Percentiles rank a stretch among this genome's conserved stretches.
phyloP scores from a whole-genome alignment of 2,888 invertebrate genomes.

The Erebia palarica region DNA sequence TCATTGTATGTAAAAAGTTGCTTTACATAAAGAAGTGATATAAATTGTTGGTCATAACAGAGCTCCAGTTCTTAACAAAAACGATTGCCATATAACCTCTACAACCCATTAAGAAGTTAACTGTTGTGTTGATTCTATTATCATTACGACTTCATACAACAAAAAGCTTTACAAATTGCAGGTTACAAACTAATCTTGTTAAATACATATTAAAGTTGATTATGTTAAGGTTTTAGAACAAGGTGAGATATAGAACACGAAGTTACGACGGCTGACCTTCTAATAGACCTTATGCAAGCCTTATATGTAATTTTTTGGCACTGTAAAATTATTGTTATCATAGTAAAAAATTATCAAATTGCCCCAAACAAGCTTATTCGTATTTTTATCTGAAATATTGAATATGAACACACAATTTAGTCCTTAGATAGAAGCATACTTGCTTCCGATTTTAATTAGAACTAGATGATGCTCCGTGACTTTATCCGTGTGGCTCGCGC shows the following conservation, averaged over 20 bases:
- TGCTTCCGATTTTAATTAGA: background rate
- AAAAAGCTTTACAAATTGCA: conserved; percentile 23
- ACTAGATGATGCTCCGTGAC: too few relatives aligned
- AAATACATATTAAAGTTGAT: conserved; percentile 35
- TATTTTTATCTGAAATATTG: background rate
- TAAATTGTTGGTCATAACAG: conserved; percentile 16
- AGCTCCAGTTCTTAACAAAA: conserved; percentile 24
- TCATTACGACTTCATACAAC: conserved; percentile 12
- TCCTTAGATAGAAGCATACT: too few relatives aligned
- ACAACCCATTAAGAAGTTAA: conserved; percentile 20
- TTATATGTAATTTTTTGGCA: conserved; percentile 33
- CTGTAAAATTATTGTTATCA: conserved; percentile 35
- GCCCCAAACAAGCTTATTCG: conserved; percentile 16
- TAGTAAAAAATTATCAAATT: conserved; percentile 21
- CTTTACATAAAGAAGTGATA: background rate
- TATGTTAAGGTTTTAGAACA: conserved; percentile 40
- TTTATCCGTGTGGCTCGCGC: too few relatives aligned
- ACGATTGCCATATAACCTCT: conserved; percentile 28
- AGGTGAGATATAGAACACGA: conserved; percentile 39
- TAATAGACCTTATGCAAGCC: conserved; percentile 37
- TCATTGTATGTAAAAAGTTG: conserved; percentile 10
- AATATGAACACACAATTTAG: background rate
- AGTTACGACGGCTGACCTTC: conserved; percentile 37
- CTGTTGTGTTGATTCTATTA: conserved; percentile 25
- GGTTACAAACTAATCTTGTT: conserved; percentile 29